Evolutionary conservation across 1,140 invertebrate genomes (phyloP), one percentile per base, ranked within the genome.

Genomic region (Xylocopa sonorina): DNA sequence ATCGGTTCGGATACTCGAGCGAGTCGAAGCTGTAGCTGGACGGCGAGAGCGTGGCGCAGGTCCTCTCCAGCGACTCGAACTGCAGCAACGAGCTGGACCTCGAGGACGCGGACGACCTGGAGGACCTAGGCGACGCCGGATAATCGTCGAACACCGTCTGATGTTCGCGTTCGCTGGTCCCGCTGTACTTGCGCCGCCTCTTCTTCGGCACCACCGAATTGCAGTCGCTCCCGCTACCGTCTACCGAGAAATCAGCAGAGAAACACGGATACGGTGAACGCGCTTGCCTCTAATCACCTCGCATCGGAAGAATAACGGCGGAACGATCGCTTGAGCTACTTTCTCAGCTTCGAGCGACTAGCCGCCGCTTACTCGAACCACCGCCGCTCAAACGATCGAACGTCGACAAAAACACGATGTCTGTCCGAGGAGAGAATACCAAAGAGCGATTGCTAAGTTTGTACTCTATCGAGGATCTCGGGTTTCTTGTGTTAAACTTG

Each of bases 171-270:
- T 87, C 81, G 41, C 58, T 82, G 64, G 91, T 90, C 41, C 90
- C 93, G 46, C 74, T 81, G 82, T 95, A 94, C 77, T 95, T 95
- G 34, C 96, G 94, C 32, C 96, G 93, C n/a, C 96, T 93, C 89
- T 97, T 97, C 55, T 96, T 95, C 43, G 96, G 96, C 85, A 96
- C 96, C 32, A 95, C 95, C 75, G 96, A 95, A 90, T 97, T 96
- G 68, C 96, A 94, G 87, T 97, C 96, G 55, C 96, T 96, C 14
- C 95, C 95, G 75, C 94, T 94, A 81, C 95, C 95, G 9, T 91
- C 89, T 92, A 24, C 18, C 46, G 27, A 46, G 34, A 77, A 86
- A 77, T 32, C 51, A 55, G 48, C 48, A 53, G n/a, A 79, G 27
- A 81, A 78, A 75, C n/a, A 50, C 43, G 46, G 50, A 64, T n/a